These are phyloP conservation scores for Drosophila anomalata DNA, from an alignment of 2,888 invertebrate genomes.

Conservation along the genomic window DNA sequence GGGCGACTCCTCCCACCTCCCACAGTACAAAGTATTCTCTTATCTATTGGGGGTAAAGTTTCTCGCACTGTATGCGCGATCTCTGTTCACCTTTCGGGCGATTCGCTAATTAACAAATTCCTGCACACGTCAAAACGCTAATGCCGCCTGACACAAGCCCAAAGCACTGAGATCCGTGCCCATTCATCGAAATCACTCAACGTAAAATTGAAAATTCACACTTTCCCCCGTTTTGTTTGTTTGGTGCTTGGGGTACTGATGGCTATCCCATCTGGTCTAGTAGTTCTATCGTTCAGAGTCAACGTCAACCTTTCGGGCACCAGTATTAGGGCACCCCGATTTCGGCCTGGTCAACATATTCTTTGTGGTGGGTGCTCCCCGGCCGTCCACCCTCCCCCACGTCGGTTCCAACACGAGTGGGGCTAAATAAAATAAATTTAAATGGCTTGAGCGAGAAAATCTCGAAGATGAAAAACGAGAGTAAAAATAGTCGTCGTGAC, in stretches of 20 bases:
- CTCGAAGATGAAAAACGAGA: slow-evolving; percentile 65
- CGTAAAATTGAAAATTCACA: slow-evolving; percentile 61
- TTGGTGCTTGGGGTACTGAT: not conserved
- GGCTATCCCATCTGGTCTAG: not conserved
- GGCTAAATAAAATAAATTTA: slow-evolving; percentile 56
- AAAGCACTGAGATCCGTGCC: slow-evolving; percentile 43
- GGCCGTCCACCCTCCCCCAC: not conserved
- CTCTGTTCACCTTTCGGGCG: slow-evolving; percentile 32
- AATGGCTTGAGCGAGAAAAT: slow-evolving; percentile 49
- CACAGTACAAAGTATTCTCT: not conserved
- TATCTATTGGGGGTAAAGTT: not conserved
- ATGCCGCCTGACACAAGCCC: slow-evolving; percentile 40
- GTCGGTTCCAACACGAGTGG: slow-evolving; percentile 12
- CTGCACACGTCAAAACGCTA: slow-evolving; percentile 52
- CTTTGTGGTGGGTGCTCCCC: slow-evolving; percentile 42
- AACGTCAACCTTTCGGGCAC: not conserved
- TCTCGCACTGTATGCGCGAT: not conserved
- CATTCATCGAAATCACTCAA: slow-evolving; percentile 68
- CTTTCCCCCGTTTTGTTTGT: slow-evolving; percentile 20
- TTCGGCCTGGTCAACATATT: slow-evolving; percentile 21
- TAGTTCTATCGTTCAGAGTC: not conserved
- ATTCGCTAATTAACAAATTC: slow-evolving; percentile 66
- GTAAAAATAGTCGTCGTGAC: slow-evolving; percentile 74
- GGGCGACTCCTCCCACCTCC: too few species aligned
- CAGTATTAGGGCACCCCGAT: slow-evolving; percentile 37